Conservation (phyloP, 1,140 invertebrate genomes). For the Cyclargus thomasi region DNA sequence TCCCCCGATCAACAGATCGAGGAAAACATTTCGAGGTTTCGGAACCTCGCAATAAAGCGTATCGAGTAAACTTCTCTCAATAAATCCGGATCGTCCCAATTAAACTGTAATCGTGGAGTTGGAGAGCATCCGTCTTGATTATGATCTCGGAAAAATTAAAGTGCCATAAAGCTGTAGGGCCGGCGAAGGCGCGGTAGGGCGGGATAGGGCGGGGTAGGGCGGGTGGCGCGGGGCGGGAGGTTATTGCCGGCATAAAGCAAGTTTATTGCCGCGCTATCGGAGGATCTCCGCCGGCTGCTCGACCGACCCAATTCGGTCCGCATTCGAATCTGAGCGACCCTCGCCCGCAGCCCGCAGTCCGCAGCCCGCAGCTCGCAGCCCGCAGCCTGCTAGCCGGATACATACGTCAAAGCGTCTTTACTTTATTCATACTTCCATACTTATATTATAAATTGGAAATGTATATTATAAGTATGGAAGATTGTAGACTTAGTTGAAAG, state of each 20-base stretch:
- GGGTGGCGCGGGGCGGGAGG: neutral
- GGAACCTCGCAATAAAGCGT: neutral
- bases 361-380: no score
- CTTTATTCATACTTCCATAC: no score
- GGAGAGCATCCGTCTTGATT: neutral
- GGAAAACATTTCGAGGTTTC: no score
- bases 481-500: no score
- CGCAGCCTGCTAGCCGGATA: neutral
- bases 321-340: neutral
- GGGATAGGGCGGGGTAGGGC: neutral
- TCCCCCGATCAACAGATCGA: neutral
- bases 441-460: no score
- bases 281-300: neutral
- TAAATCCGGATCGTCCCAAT: neutral
- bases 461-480: no score
- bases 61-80: neutral
- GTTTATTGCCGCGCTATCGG: conserved; percentile 6
- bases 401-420: no score
- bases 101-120: neutral
- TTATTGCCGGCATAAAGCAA: conserved; percentile 12
- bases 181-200: neutral
- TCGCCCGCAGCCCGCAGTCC: neutral
- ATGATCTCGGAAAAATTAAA: conserved; percentile 15
- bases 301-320: neutral
- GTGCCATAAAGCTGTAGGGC: neutral